These are phyloP conservation scores for Sebastes trivittatus DNA, from an alignment of 2,797 vertebrate genomes.

Conservation along the genomic window DNA sequence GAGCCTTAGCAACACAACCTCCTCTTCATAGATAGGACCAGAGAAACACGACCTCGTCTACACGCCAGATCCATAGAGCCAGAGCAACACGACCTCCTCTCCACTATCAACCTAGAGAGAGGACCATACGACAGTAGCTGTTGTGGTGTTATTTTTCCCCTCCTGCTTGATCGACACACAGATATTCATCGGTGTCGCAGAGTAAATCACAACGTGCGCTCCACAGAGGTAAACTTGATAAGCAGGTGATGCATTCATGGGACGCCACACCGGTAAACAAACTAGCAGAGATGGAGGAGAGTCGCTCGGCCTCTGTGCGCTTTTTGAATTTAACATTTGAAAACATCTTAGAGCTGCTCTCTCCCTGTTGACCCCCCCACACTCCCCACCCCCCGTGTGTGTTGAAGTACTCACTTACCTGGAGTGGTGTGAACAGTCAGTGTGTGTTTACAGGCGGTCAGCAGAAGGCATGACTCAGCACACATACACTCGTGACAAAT, in stretches of 20 bases:
- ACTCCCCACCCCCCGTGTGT: accelerated
- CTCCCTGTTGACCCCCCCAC: not conserved
- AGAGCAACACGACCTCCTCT: accelerated
- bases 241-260: not conserved
- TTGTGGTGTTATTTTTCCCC: not conserved
- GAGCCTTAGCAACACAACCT: too few relatives aligned
- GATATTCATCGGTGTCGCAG: not conserved
- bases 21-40: too few relatives aligned
- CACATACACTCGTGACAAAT: not conserved
- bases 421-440: not conserved
- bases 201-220: not conserved
- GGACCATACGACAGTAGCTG: not conserved
- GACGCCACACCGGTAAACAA: not conserved
- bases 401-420: not conserved
- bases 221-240: not conserved
- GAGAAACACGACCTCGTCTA: too few relatives aligned
- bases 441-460: not conserved
- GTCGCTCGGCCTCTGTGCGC: not conserved
- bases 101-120: accelerated
- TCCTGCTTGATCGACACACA: not conserved
- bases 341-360: not conserved
- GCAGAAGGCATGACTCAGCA: conserved; percentile 1
- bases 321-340: not conserved
- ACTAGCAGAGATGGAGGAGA: not conserved
- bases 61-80: too few relatives aligned